phyloP scores from a whole-genome alignment of 2,113 vertebrate genomes.

The Sisor rabdophorus region DNA sequence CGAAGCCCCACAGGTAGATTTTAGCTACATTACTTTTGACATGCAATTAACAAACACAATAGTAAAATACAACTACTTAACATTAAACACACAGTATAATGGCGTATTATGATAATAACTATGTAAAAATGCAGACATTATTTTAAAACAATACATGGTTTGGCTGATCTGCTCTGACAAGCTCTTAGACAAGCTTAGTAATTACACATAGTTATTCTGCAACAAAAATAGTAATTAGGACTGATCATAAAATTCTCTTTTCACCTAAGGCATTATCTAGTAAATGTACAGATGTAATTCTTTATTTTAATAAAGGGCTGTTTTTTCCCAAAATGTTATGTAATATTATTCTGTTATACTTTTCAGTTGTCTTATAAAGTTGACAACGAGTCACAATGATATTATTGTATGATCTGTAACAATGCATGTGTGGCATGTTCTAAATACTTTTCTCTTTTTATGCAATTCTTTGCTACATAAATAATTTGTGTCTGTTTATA shows the following conservation, averaged over 20 bases:
- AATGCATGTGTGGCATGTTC: not conserved
- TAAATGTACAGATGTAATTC: not conserved
- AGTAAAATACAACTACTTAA: not conserved
- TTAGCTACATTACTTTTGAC: not conserved
- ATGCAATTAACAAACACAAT: not conserved
- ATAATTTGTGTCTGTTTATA: not conserved
- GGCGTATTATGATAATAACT: not conserved
- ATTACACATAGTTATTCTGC: slow-evolving; percentile 29
- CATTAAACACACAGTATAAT: not conserved
- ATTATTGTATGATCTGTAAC: not conserved
- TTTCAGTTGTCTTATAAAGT: not conserved
- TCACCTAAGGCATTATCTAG: not conserved
- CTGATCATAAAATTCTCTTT: slow-evolving; percentile 5
- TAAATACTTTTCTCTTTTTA: not conserved
- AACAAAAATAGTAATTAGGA: slow-evolving; percentile 17
- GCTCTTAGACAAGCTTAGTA: slow-evolving; percentile 24
- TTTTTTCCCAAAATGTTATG: not conserved
- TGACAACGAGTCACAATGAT: not conserved
- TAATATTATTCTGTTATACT: not conserved
- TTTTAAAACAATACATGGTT: slow-evolving; percentile 3
- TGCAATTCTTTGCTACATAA: not conserved
- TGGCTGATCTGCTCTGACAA: slow-evolving; percentile 17
- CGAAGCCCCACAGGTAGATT: slow-evolving; percentile 87
- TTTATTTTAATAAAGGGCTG: not conserved
- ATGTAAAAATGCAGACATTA: not conserved